These are phyloP conservation scores for Argyresthia albistria DNA, from an alignment of 2,888 invertebrate genomes.

Conservation along the genomic window DNA sequence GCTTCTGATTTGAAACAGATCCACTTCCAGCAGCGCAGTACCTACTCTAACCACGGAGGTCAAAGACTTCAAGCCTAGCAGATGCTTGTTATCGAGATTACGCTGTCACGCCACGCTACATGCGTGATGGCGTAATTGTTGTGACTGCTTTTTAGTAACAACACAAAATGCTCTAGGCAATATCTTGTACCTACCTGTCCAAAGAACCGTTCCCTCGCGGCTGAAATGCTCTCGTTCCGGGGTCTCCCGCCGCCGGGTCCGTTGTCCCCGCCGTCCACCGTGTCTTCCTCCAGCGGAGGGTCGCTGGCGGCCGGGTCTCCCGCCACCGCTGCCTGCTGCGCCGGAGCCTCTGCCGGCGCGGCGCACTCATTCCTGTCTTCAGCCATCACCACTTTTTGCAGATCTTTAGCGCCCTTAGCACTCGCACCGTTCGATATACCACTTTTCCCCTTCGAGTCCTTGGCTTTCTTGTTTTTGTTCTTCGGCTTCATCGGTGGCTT, in stretches of 20 bases:
- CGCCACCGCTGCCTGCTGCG: conserved; percentile 15
- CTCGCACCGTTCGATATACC: conserved; percentile 51
- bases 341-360: conserved; percentile 27
- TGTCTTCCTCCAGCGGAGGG: conserved; percentile 1
- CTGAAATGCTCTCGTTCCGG: conserved; percentile 48
- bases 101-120: too few relatives aligned
- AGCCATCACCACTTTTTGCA: conserved; percentile 47
- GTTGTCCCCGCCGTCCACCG: conserved; percentile 19
- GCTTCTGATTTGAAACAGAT: too few relatives aligned
- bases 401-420: conserved; percentile 40
- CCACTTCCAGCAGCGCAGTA: too few relatives aligned
- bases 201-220: conserved; percentile 60
- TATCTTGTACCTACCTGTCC: conserved; percentile 48
- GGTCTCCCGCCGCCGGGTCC: conserved; percentile 14
- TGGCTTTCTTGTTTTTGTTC: conserved; percentile 32
- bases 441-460: conserved; percentile 21
- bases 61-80: too few relatives aligned
- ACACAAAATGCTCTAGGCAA: too few relatives aligned
- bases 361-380: conserved; percentile 45
- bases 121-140: too few relatives aligned
- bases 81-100: too few relatives aligned
- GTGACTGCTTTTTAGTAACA: not conserved
- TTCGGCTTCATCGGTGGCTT: conserved; percentile 48
- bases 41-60: too few relatives aligned
- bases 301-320: conserved; percentile 11